These are phyloP conservation scores for Papilio machaon DNA, from an alignment of 1,140 invertebrate species.

Conservation along the genomic window DNA sequence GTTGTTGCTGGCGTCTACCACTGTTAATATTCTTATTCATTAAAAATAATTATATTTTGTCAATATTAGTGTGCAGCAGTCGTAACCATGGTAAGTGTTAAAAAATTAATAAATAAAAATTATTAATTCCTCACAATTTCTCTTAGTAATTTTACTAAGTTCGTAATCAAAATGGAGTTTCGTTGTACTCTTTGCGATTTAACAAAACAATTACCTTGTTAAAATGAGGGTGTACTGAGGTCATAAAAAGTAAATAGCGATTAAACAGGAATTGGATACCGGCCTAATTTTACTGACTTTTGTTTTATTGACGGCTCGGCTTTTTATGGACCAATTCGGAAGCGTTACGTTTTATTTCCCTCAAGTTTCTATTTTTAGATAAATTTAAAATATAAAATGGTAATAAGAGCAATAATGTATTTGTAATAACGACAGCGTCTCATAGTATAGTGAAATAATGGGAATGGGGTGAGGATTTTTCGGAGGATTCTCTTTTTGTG, in stretches of 20 bases:
- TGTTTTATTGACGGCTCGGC: conserved; percentile 34
- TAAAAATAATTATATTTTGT: too few species aligned
- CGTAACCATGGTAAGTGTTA: too few species aligned
- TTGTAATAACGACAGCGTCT: neutral
- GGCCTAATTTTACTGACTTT: conserved; percentile 36
- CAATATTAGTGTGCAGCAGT: too few species aligned
- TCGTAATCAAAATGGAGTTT: neutral
- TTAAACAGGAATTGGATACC: conserved; percentile 35
- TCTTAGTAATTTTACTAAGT: neutral
- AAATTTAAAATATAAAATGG: neutral
- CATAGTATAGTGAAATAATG: too few species aligned
- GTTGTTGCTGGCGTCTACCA: too few species aligned
- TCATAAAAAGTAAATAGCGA: conserved; percentile 36
- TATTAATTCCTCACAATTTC: neutral
- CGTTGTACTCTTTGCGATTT: neutral
- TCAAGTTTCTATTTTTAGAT: conserved; percentile 13
- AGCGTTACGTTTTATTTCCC: conserved; percentile 22
- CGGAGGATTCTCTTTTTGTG: too few species aligned
- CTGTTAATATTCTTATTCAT: too few species aligned
- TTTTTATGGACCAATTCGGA: conserved; percentile 28
- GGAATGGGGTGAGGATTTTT: too few species aligned
- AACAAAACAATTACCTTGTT: conserved; percentile 26
- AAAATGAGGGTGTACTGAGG: conserved; percentile 29
- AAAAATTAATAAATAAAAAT: neutral
- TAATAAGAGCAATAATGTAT: neutral